Percentiles rank a stretch among this genome's conserved stretches.
phyloP scores from a whole-genome alignment of 2,797 vertebrate species.

The Acropternis orthonyx region DNA sequence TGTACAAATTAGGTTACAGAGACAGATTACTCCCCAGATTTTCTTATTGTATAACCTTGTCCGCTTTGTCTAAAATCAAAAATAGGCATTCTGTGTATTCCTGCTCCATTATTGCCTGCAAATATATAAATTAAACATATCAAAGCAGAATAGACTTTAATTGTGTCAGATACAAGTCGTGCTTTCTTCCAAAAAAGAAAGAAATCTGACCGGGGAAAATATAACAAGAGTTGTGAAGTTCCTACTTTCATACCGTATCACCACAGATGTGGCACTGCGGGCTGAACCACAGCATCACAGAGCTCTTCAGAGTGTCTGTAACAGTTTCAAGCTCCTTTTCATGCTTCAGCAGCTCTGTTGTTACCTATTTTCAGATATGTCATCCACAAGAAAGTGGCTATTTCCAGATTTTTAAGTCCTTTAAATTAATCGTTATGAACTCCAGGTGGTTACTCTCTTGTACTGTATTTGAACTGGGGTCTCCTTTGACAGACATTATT shows the following conservation, averaged over 20 bases:
- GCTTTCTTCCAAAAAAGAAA: background rate
- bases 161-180: background rate
- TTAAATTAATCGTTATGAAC: background rate
- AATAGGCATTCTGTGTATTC: background rate
- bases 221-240: background rate
- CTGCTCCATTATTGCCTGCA: background rate
- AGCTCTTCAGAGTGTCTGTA: background rate
- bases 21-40: conserved; percentile 24
- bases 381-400: background rate
- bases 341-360: background rate
- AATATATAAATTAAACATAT: background rate
- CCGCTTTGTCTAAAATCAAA: background rate
- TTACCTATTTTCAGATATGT: background rate
- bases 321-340: background rate
- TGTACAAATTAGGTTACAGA: conserved; percentile 30
- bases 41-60: background rate
- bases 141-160: background rate
- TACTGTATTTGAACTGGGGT: background rate
- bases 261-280: background rate
- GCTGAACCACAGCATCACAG: background rate
- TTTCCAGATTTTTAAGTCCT: conserved; percentile 23
- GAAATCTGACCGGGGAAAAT: background rate
- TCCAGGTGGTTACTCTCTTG: background rate
- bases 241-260: background rate
- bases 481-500: background rate